A percentile compares a stretch with the other conserved stretches of the same genome.
phyloP scores from a whole-genome alignment of 2,888 invertebrate genomes.

The Drosophila prolongata region DNA sequence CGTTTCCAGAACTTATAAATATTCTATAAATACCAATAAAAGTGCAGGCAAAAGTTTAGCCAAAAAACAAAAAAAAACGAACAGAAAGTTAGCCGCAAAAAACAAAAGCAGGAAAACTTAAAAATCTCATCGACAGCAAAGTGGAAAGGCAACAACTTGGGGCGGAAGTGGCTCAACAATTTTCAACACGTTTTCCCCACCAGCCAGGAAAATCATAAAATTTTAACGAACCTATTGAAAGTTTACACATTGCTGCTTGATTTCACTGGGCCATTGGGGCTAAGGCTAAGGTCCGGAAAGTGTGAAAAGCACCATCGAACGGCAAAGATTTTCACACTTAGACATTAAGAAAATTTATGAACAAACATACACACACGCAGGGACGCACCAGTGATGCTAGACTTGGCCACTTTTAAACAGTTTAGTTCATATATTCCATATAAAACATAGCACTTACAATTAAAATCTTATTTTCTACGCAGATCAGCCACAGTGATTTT shows the following conservation, averaged over 20 bases:
- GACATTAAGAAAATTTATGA: slow-evolving; percentile 76
- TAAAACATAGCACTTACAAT: too few relatives aligned
- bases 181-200: slow-evolving; percentile 73
- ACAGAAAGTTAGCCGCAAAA: slow-evolving; percentile 1
- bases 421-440: too few relatives aligned
- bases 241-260: slow-evolving; percentile 81
- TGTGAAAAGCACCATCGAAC: slow-evolving; percentile 83
- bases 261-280: slow-evolving; percentile 61
- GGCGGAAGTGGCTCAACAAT: slow-evolving; percentile 75
- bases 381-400: slow-evolving; percentile 1
- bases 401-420: slow-evolving; percentile 1
- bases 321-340: slow-evolving; percentile 83
- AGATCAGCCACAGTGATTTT: too few relatives aligned
- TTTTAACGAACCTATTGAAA: slow-evolving; percentile 82
- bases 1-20: slow-evolving; percentile 52
- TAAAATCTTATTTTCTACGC: too few relatives aligned
- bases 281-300: slow-evolving; percentile 56
- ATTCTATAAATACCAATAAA: slow-evolving; percentile 64
- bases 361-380: slow-evolving; percentile 49
- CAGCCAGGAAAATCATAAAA: slow-evolving; percentile 76
- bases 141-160: slow-evolving; percentile 59
- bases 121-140: slow-evolving; percentile 56
- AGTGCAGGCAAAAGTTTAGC: slow-evolving; percentile 57
- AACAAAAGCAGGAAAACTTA: slow-evolving; percentile 43
- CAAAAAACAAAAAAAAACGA: slow-evolving; percentile 26